These are phyloP conservation scores for Gavia stellata DNA, from an alignment of 2,113 vertebrate species.

Conservation along the genomic window DNA sequence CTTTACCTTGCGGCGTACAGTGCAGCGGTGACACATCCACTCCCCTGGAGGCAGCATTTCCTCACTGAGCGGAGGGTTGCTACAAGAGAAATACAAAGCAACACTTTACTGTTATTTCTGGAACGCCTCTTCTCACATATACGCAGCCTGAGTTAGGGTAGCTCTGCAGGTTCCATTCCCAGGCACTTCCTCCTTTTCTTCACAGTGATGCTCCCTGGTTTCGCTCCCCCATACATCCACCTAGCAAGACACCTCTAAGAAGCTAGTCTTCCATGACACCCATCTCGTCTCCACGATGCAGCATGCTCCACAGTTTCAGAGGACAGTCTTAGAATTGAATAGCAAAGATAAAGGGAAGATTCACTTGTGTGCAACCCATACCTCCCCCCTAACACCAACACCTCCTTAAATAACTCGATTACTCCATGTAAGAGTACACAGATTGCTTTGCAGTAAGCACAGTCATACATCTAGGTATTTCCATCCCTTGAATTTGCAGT, in stretches of 20 bases:
- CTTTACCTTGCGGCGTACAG: slow-evolving; percentile 90
- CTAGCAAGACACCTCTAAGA: not conserved
- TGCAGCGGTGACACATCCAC: slow-evolving; percentile 99
- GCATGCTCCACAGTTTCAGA: not conserved
- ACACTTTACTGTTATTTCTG: not conserved
- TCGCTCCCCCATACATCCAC: not conserved
- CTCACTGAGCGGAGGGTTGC: slow-evolving; percentile 96
- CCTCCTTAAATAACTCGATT: not conserved
- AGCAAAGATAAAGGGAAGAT: not conserved
- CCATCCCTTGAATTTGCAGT: not conserved
- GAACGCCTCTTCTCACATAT: not conserved
- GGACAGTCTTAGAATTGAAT: not conserved
- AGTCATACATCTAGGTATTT: not conserved
- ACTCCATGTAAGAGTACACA: not conserved
- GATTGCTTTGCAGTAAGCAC: not conserved
- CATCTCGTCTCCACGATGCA: not conserved
- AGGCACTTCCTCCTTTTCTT: not conserved
- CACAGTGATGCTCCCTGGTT: not conserved
- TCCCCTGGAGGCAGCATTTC: slow-evolving; percentile 98
- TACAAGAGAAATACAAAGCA: slow-evolving; percentile 60
- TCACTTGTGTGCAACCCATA: not conserved
- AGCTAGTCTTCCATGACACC: not conserved
- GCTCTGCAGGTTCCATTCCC: not conserved
- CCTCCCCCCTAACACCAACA: not conserved
- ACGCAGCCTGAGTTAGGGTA: not conserved